Conservation (phyloP, 2,113 vertebrate species). For the Macquaria australasica region DNA sequence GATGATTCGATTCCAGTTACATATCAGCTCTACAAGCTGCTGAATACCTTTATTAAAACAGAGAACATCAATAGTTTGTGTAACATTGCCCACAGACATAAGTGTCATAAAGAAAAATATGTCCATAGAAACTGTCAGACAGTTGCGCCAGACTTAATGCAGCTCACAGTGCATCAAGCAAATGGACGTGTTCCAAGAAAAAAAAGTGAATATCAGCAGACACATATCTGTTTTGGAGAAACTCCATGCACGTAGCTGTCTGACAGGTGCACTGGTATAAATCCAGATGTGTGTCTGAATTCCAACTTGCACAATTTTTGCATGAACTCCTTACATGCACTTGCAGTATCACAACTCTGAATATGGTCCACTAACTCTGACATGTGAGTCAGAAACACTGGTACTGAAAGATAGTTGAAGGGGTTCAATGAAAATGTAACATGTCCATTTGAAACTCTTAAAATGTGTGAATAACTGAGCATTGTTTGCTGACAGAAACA, state of each 20-base stretch:
- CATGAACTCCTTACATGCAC: neutral
- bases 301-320: neutral
- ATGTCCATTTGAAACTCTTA: too few relatives aligned
- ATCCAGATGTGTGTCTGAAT: conserved; percentile 13
- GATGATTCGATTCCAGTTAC: neutral
- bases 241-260: conserved; percentile 29
- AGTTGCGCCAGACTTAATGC: neutral
- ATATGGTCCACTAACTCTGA: neutral
- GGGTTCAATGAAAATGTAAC: too few relatives aligned
- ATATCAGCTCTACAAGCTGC: neutral
- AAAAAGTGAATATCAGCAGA: conserved; percentile 21
- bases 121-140: neutral
- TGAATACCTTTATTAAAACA: neutral
- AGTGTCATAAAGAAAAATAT: neutral
- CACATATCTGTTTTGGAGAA: conserved; percentile 42
- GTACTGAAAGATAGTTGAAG: too few relatives aligned
- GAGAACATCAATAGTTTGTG: neutral
- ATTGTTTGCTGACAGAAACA: too few relatives aligned
- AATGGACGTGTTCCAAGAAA: neutral
- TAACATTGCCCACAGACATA: neutral
- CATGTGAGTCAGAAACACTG: neutral
- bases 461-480: too few relatives aligned
- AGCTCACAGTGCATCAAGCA: neutral
- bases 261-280: conserved; percentile 16
- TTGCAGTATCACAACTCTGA: neutral